Conservation (phyloP, 1,140 invertebrate genomes). For the Drosophila bocqueti region DNA sequence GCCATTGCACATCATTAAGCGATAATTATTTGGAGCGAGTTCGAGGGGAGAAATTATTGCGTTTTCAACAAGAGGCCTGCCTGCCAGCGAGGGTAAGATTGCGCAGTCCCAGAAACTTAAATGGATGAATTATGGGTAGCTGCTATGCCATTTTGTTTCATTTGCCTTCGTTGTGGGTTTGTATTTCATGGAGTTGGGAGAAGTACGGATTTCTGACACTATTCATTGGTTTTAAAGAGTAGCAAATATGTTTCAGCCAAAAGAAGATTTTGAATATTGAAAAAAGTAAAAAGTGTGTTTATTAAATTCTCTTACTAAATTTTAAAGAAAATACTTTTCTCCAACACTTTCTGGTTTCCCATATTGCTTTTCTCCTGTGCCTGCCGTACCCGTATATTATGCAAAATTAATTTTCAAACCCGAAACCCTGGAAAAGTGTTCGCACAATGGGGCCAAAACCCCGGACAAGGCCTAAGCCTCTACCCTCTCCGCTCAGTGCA, state of each 20-base stretch:
- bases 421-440: conserved; percentile 39
- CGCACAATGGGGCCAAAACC: conserved; percentile 42
- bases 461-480: conserved; percentile 54
- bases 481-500: conserved; percentile 1
- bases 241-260: neutral
- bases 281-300: neutral
- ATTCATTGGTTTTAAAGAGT: neutral
- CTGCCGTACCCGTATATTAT: conserved; percentile 27
- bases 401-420: conserved; percentile 67
- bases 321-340: neutral
- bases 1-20: conserved; percentile 77
- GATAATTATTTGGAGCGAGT: conserved; percentile 69
- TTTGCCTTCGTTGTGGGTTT: neutral
- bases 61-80: conserved; percentile 27
- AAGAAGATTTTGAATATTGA: neutral
- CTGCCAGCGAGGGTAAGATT: conserved; percentile 29
- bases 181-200: neutral
- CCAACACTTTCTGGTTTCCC: conserved; percentile 5
- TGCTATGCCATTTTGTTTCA: conserved; percentile 1
- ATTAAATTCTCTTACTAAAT: too few relatives aligned
- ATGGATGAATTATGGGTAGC: conserved; percentile 30
- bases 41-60: conserved; percentile 47
- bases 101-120: conserved; percentile 11
- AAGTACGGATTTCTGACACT: neutral
- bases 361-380: neutral